Evolutionary conservation across 2,113 vertebrate species (phyloP).

Genomic region (Pyxicephalus adspersus): DNA sequence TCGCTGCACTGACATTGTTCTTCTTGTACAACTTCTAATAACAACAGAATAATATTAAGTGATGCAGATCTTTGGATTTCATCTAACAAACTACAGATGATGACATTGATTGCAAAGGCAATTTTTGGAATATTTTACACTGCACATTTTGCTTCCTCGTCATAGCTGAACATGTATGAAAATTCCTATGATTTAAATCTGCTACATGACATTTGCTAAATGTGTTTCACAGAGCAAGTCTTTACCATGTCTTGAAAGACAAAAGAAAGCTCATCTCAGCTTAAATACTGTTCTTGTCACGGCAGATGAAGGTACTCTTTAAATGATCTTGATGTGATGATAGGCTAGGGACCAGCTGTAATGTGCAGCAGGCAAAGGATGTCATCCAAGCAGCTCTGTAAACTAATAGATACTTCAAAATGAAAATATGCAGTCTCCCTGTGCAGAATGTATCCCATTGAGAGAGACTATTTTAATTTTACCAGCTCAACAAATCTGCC

Average conservation of each 20-base stretch:
- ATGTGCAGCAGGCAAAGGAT: conserved; percentile 39
- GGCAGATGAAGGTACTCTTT: conserved; percentile 45
- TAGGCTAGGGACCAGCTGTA: conserved; percentile 51
- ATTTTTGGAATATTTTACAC: background rate
- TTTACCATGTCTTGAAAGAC: background rate
- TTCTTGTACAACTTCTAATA: no score
- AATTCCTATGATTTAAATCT: background rate
- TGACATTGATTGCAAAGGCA: no score
- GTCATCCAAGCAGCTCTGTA: conserved; percentile 52
- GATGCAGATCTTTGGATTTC: no score
- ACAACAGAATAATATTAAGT: no score
- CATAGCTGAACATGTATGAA: background rate
- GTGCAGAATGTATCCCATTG: conserved; percentile 48
- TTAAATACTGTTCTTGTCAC: conserved; percentile 46
- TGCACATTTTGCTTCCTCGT: no score
- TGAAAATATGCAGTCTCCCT: conserved; percentile 46
- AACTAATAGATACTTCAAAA: conserved; percentile 56
- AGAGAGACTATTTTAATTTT: conserved; percentile 49
- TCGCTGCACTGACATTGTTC: no score
- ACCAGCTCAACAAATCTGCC: conserved; percentile 46
- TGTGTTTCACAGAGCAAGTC: conserved; percentile 13
- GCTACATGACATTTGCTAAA: conserved; percentile 19
- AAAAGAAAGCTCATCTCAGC: conserved; percentile 27
- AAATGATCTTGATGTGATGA: conserved; percentile 55
- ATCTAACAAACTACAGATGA: no score